A percentile compares a stretch with the other conserved stretches of the same genome.
Evolutionary conservation across 2,113 vertebrate genomes (phyloP).

Genomic region (Irena cyanogastra): DNA sequence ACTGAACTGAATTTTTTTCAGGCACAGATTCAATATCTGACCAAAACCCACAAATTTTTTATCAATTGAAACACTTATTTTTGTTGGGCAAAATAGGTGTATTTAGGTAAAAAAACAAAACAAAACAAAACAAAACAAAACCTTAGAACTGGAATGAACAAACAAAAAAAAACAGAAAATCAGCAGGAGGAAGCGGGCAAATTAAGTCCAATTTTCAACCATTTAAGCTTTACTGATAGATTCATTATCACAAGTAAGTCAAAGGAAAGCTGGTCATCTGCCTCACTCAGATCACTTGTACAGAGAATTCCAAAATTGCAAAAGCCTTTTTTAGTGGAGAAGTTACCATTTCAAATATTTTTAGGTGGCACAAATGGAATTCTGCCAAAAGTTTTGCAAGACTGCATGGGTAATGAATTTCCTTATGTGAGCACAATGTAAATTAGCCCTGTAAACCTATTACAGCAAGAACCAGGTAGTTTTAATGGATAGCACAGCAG

Average conservation of each 20-base stretch:
- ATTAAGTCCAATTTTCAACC: background rate
- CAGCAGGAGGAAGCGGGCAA: background rate
- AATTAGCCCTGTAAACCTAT: background rate
- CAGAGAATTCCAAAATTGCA: background rate
- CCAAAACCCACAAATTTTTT: background rate
- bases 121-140: background rate
- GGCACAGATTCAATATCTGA: background rate
- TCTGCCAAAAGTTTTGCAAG: background rate
- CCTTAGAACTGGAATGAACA: rapidly evolving
- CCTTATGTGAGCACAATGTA: background rate
- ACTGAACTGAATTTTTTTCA: background rate
- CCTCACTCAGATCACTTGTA: background rate
- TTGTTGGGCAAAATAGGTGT: background rate
- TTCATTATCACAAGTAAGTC: background rate
- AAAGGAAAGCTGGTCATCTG: background rate
- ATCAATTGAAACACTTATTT: background rate
- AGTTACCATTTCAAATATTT: background rate
- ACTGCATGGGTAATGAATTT: background rate
- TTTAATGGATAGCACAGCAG: background rate
- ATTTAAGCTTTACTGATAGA: background rate
- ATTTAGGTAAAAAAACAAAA: background rate
- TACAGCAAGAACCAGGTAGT: background rate
- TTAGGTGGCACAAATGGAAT: background rate
- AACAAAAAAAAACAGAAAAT: background rate
- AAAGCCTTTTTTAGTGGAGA: background rate